Conservation (phyloP, 1,140 invertebrate genomes). For the Diprion similis region DNA sequence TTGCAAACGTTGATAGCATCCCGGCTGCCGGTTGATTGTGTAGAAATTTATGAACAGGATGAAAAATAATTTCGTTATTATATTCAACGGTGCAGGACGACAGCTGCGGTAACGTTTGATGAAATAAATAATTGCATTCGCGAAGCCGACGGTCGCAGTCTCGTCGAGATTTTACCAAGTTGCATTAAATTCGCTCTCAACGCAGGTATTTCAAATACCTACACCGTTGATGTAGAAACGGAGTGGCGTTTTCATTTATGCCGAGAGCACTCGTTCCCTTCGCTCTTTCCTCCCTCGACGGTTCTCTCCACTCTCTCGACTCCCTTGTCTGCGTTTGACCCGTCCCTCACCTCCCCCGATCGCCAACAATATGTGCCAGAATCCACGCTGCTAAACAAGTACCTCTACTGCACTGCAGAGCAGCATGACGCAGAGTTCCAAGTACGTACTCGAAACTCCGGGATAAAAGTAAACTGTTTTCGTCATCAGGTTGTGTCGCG, state of each 20-base stretch:
- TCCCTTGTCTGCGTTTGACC: not conserved
- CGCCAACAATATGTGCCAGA: not conserved
- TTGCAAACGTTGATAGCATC: too few relatives aligned
- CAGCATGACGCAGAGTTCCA: not conserved
- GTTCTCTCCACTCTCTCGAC: not conserved
- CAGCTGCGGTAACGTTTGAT: too few relatives aligned
- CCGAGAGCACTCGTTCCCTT: not conserved
- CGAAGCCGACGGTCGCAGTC: not conserved
- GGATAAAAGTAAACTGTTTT: not conserved
- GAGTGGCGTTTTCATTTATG: conserved; percentile 5
- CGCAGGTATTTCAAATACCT: not conserved
- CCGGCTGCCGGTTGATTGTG: too few relatives aligned
- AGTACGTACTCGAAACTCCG: not conserved
- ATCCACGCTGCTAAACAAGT: not conserved
- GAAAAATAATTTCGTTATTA: too few relatives aligned
- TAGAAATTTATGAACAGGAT: too few relatives aligned
- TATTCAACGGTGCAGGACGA: too few relatives aligned
- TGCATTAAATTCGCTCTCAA: not conserved
- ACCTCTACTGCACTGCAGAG: too few relatives aligned
- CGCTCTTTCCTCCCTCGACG: not conserved
- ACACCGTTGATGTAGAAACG: not conserved
- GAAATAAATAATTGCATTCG: too few relatives aligned
- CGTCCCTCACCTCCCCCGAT: not conserved
- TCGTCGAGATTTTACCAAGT: not conserved
- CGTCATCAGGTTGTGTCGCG: not conserved